Conservation (phyloP, 1,140 invertebrate species). For the Scaptodrosophila lebanonensis region DNA sequence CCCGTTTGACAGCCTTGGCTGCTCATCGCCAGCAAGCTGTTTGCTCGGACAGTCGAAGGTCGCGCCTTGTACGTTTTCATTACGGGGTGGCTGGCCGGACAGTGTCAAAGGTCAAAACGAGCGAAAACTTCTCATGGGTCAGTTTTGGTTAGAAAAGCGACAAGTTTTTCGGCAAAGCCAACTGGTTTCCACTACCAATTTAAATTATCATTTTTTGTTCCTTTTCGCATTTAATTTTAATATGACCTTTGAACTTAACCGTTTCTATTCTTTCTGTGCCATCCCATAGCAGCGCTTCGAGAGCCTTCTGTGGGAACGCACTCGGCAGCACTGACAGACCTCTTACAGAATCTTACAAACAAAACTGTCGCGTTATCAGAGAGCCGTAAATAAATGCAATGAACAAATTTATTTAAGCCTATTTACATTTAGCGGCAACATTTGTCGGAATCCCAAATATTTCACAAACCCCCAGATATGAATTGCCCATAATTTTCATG, state of each 20-base stretch:
- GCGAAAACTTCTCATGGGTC: constrained; percentile 73
- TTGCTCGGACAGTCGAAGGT: too few relatives aligned
- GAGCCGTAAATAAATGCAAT: constrained; percentile 32
- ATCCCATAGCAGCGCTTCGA: too few relatives aligned
- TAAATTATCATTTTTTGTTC: constrained; percentile 35
- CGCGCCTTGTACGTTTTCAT: constrained; percentile 9
- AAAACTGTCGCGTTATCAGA: constrained; percentile 48
- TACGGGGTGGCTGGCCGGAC: constrained; percentile 48
- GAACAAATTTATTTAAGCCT: constrained; percentile 44
- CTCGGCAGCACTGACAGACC: constrained; percentile 28
- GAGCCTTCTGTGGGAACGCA: constrained; percentile 42
- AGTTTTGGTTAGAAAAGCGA: constrained; percentile 28
- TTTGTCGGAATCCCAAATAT: constrained; percentile 44
- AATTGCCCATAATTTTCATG: constrained; percentile 54
- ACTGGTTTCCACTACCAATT: constrained; percentile 55
- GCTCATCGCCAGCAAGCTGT: too few relatives aligned
- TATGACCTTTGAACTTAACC: constrained; percentile 70
- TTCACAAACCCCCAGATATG: constrained; percentile 31
- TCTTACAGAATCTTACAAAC: constrained; percentile 15
- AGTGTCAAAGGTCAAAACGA: constrained; percentile 68
- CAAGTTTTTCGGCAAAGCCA: constrained; percentile 39
- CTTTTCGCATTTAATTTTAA: constrained; percentile 43
- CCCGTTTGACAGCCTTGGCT: constrained; percentile 53
- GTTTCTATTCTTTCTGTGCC: not conserved
- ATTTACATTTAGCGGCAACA: constrained; percentile 63